Evolutionary conservation across 2,113 vertebrate genomes (phyloP).

Genomic region (Casuarius casuarius): DNA sequence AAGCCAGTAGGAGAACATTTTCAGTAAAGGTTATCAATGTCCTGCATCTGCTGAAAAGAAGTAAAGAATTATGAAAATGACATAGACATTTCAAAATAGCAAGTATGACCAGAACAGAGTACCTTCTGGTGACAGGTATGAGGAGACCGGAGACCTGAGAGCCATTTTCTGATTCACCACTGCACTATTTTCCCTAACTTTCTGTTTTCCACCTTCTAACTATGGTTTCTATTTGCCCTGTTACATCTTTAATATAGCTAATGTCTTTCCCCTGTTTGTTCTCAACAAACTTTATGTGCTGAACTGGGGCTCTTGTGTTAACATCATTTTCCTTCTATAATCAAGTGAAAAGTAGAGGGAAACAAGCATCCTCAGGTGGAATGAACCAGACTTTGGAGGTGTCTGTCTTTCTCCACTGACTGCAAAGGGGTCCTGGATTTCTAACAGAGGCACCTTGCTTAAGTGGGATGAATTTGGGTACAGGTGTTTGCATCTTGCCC

Average conservation of each 20-base stretch:
- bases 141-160: neutral
- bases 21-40: neutral
- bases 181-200: neutral
- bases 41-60: neutral
- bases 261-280: neutral
- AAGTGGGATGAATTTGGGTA: neutral
- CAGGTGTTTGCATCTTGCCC: neutral
- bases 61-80: neutral
- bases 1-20: neutral
- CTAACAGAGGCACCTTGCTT: neutral
- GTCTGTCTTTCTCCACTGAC: neutral
- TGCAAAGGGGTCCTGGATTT: neutral
- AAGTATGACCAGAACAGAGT: neutral
- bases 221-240: neutral
- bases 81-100: neutral
- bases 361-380: neutral
- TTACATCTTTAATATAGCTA: neutral
- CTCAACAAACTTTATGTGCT: neutral
- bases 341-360: neutral
- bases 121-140: neutral
- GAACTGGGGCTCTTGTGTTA: neutral
- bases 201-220: neutral
- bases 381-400: neutral
- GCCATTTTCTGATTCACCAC: neutral
- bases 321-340: neutral